A percentile compares a stretch with the other conserved stretches of the same genome.
These are phyloP conservation scores for Tipula unca DNA, from an alignment of 2,888 invertebrate species.

Conservation along the genomic window DNA sequence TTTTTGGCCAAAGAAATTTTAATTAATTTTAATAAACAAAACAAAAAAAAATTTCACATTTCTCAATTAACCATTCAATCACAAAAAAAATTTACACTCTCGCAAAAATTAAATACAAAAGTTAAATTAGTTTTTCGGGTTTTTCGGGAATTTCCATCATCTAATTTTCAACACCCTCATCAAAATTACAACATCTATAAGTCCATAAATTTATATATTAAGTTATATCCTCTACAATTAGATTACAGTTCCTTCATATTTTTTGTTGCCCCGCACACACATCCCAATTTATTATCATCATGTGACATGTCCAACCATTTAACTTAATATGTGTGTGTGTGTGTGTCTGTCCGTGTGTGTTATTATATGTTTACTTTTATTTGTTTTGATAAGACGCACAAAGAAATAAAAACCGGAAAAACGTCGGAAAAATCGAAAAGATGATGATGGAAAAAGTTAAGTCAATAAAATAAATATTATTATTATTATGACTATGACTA, in stretches of 20 bases:
- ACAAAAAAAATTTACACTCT: background rate
- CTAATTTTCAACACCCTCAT: background rate
- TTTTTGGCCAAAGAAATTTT: background rate
- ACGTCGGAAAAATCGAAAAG: background rate
- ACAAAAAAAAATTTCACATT: background rate
- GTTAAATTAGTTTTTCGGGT: constrained; percentile 8
- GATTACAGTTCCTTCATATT: background rate
- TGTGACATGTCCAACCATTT: constrained; percentile 17
- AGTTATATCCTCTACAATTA: background rate
- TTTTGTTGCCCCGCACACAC: background rate
- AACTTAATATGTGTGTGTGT: background rate
- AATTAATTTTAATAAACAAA: background rate
- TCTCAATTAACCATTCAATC: constrained; percentile 8
- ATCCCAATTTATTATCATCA: constrained; percentile 17
- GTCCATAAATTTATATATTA: background rate
- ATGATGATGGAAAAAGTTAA: constrained; percentile 2
- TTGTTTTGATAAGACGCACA: background rate
- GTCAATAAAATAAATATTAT: constrained; percentile 14
- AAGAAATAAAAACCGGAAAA: constrained; percentile 14
- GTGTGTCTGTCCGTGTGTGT: too few relatives aligned
- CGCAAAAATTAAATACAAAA: background rate
- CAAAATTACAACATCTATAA: background rate
- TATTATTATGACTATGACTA: background rate
- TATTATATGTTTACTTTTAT: background rate
- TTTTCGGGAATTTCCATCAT: background rate